Evolutionary conservation across 2,797 vertebrate genomes (phyloP).

Genomic region (Sparus aurata): DNA sequence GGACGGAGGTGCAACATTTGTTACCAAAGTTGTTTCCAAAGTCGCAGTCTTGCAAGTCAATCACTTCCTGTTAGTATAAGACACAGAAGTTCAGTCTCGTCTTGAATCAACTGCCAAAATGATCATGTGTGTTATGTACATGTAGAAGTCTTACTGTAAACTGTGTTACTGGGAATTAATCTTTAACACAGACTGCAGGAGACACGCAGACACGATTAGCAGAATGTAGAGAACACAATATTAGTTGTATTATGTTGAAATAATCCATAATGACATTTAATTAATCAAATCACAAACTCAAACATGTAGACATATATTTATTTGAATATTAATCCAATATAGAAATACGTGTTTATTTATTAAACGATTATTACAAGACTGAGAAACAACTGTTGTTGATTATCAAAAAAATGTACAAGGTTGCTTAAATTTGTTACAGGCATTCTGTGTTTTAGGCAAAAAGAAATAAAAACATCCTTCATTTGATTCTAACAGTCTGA

Average conservation of each 20-base stretch:
- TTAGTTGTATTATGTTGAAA: neutral
- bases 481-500: constrained; percentile 1
- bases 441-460: constrained; percentile 1
- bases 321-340: constrained; percentile 47
- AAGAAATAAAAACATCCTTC: constrained; percentile 38
- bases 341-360: constrained; percentile 44
- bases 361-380: constrained; percentile 36
- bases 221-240: neutral
- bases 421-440: constrained; percentile 8
- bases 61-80: too few relatives aligned
- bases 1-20: too few relatives aligned
- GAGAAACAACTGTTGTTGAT: neutral
- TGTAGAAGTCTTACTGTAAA: neutral
- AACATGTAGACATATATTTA: constrained; percentile 61
- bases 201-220: neutral
- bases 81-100: too few relatives aligned
- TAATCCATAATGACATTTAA: neutral
- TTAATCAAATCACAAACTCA: constrained; percentile 24
- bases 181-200: neutral
- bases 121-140: neutral
- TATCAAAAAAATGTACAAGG: neutral
- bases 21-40: too few relatives aligned
- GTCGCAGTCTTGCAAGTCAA: too few relatives aligned
- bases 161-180: neutral
- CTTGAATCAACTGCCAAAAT: too few relatives aligned